Conservation (phyloP, 92 coral and sea anemone genomes). For the Epizoanthus illoricatus region DNA sequence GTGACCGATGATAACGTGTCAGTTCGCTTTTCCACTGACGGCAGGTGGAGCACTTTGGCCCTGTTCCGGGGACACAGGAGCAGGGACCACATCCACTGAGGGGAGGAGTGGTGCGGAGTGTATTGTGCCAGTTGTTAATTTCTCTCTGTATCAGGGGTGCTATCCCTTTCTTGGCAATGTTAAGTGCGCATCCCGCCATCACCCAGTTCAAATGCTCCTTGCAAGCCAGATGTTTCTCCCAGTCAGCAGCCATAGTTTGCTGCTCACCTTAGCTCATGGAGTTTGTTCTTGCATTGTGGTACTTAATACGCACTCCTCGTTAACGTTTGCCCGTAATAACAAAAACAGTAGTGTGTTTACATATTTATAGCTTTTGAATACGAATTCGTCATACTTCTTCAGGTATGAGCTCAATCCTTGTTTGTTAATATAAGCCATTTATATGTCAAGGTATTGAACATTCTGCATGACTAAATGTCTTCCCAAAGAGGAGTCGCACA, state of each 20-base stretch:
- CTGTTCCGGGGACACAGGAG: neutral
- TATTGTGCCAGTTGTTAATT: neutral
- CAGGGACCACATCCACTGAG: neutral
- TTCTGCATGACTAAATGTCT: no score
- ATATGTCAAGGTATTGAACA: no score
- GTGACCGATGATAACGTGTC: neutral
- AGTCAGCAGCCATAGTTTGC: constrained; percentile 4
- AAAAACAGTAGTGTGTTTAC: no score
- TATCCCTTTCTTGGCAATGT: constrained; percentile 24
- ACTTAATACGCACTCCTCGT: neutral
- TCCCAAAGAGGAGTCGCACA: no score
- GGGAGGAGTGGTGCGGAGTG: neutral
- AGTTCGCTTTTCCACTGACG: neutral
- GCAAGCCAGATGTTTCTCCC: neutral
- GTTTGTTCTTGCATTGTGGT: neutral
- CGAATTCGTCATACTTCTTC: no score
- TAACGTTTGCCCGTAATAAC: no score
- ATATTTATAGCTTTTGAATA: no score
- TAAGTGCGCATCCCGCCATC: constrained; percentile 6
- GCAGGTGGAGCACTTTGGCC: neutral
- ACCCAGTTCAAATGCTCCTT: constrained; percentile 27
- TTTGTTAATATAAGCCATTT: no score
- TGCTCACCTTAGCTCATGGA: neutral
- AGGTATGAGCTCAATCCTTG: no score
- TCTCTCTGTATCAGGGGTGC: constrained; percentile 6